Evolutionary conservation across 2,888 invertebrate species (phyloP).

Genomic region (Drosophila paracracens): DNA sequence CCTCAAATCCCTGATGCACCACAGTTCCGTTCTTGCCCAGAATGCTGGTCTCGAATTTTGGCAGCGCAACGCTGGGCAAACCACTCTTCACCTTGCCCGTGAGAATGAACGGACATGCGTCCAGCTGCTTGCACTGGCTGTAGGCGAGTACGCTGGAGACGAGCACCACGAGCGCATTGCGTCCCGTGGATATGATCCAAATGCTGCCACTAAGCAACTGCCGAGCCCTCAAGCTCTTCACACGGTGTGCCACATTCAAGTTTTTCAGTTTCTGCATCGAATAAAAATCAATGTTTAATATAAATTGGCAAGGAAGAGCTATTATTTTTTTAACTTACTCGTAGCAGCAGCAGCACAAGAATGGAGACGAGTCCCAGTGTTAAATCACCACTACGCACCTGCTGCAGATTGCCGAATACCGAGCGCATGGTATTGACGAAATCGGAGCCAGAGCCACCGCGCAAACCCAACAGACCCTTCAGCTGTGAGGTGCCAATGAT

Average conservation of each 20-base stretch:
- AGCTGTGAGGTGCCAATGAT: constrained; percentile 95
- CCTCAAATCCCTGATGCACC: constrained; percentile 73
- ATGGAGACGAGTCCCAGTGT: constrained; percentile 91
- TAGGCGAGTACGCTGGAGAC: constrained; percentile 87
- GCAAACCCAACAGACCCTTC: constrained; percentile 90
- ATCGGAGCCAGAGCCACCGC: constrained; percentile 89
- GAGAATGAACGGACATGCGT: constrained; percentile 88
- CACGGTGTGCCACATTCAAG: constrained; percentile 57
- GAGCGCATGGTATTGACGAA: constrained; percentile 91
- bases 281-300: too few relatives aligned
- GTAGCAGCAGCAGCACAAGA: constrained; percentile 89
- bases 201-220: constrained; percentile 86
- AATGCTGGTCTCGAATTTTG: constrained; percentile 89
- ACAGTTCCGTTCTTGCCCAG: constrained; percentile 75
- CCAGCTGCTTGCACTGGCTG: constrained; percentile 85
- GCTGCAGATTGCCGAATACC: constrained; percentile 89
- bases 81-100: constrained; percentile 90
- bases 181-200: constrained; percentile 92
- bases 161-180: constrained; percentile 94
- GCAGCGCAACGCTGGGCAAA: constrained; percentile 88
- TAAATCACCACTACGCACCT: constrained; percentile 90
- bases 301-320: background rate
- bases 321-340: constrained; percentile 87
- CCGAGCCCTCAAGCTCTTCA: constrained; percentile 77
- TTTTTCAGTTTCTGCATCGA: constrained; percentile 72